Percentiles rank a stretch among this genome's conserved stretches.
These are phyloP conservation scores for Podocnemis expansa DNA, from an alignment of 2,113 vertebrate genomes.

Conservation along the genomic window DNA sequence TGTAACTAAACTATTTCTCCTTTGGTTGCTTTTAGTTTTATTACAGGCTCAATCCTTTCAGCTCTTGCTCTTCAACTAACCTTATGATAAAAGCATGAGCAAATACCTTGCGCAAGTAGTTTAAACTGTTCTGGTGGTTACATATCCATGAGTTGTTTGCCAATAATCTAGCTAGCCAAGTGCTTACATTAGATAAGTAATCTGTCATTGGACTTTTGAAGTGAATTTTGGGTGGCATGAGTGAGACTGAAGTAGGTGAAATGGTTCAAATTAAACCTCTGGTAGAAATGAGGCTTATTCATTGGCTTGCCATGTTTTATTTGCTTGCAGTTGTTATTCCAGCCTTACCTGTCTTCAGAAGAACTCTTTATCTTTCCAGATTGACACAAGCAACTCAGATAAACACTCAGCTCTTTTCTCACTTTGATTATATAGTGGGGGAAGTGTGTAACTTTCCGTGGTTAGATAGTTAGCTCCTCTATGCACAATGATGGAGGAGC, in stretches of 20 bases:
- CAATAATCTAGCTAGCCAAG: background rate
- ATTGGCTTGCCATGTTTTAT: background rate
- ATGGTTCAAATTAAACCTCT: background rate
- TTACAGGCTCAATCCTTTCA: background rate
- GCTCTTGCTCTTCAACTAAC: background rate
- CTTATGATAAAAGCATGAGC: background rate
- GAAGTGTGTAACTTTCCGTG: background rate
- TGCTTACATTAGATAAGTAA: background rate
- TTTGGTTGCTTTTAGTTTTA: background rate
- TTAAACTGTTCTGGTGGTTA: background rate
- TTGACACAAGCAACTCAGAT: background rate
- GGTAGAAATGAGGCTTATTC: background rate
- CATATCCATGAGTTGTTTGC: background rate
- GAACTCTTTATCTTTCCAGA: background rate
- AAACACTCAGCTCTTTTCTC: background rate
- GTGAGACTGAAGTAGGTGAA: background rate
- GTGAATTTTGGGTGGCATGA: background rate
- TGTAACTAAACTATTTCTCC: background rate
- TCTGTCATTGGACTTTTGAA: background rate
- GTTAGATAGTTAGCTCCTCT: accelerated
- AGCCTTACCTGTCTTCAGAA: background rate
- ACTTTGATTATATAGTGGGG: background rate
- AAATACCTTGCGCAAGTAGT: background rate
- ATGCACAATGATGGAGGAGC: background rate
- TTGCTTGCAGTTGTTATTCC: background rate